A percentile compares a stretch with the other conserved stretches of the same genome.
Evolutionary conservation across 1,140 invertebrate genomes (phyloP).

Genomic region (Pogonognathellus flavescens): DNA sequence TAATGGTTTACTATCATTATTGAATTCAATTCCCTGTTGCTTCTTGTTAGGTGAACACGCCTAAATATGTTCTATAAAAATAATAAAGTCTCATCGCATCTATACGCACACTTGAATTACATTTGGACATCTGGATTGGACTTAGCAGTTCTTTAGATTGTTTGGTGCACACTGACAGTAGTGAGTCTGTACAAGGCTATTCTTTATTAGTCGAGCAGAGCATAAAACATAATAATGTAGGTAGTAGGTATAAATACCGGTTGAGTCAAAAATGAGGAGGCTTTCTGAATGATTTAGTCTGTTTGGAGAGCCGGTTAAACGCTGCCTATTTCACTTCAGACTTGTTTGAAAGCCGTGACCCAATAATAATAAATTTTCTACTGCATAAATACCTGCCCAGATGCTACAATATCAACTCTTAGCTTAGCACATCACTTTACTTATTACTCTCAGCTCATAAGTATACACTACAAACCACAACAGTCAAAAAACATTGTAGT

Average conservation of each 20-base stretch:
- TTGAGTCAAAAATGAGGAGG: conserved; percentile 48
- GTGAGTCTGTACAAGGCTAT: conserved; percentile 35
- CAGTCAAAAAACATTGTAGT: neutral
- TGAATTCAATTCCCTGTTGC: too few species aligned
- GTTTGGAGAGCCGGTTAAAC: conserved; percentile 47
- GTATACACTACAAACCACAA: conserved; percentile 17
- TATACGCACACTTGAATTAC: conserved; percentile 33
- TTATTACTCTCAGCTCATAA: conserved; percentile 31
- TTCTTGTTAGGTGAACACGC: neutral
- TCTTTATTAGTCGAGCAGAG: conserved; percentile 39
- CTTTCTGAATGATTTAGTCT: conserved; percentile 44
- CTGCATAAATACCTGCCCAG: conserved; percentile 45
- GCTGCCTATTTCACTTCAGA: conserved; percentile 41
- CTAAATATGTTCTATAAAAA: conserved; percentile 15
- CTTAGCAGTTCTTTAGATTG: conserved; percentile 16
- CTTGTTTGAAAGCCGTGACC: conserved; percentile 48
- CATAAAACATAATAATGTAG: conserved; percentile 50
- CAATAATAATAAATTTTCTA: conserved; percentile 49
- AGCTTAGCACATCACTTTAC: conserved; percentile 25
- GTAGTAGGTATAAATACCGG: conserved; percentile 43
- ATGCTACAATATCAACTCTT: conserved; percentile 40
- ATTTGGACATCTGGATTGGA: conserved; percentile 38
- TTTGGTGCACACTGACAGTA: conserved; percentile 11
- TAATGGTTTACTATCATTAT: too few species aligned
- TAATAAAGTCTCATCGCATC: conserved; percentile 31